A percentile compares a stretch with the other conserved stretches of the same genome.
phyloP scores from a whole-genome alignment of 2,888 invertebrate species.

The Synanthedon formicaeformis region DNA sequence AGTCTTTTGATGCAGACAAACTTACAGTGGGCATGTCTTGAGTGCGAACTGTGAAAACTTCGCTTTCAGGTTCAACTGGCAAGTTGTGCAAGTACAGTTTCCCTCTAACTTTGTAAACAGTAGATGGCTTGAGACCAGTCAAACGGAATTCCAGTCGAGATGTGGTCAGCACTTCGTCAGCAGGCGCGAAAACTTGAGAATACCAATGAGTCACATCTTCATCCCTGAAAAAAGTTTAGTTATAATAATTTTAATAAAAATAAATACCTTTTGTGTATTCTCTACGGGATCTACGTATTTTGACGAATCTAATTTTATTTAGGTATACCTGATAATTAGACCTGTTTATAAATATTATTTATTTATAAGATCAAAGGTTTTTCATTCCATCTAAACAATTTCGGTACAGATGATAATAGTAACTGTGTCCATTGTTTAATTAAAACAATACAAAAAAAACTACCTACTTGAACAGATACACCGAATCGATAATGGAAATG shows the following conservation, averaged over 20 bases:
- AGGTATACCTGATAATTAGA: too few relatives aligned
- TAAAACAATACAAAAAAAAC: too few relatives aligned
- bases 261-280: too few relatives aligned
- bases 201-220: constrained; percentile 82
- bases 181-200: constrained; percentile 87
- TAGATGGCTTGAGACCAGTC: constrained; percentile 80
- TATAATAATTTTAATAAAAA: not conserved
- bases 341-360: too few relatives aligned
- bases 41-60: constrained; percentile 80
- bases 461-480: too few relatives aligned
- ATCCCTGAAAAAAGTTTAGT: constrained; percentile 47
- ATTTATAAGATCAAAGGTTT: too few relatives aligned
- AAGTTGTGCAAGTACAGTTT: constrained; percentile 82
- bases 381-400: too few relatives aligned
- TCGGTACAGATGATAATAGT: too few relatives aligned
- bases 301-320: too few relatives aligned
- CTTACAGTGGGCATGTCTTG: constrained; percentile 57
- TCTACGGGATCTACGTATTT: too few relatives aligned
- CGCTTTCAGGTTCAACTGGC: constrained; percentile 82
- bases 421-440: too few relatives aligned
- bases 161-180: constrained; percentile 86
- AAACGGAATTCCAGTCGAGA: constrained; percentile 88
- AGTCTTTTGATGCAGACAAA: not conserved
- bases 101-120: constrained; percentile 85
- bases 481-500: not conserved